These are phyloP conservation scores for Hestina assimilis DNA, from an alignment of 1,140 invertebrate genomes.

Conservation along the genomic window DNA sequence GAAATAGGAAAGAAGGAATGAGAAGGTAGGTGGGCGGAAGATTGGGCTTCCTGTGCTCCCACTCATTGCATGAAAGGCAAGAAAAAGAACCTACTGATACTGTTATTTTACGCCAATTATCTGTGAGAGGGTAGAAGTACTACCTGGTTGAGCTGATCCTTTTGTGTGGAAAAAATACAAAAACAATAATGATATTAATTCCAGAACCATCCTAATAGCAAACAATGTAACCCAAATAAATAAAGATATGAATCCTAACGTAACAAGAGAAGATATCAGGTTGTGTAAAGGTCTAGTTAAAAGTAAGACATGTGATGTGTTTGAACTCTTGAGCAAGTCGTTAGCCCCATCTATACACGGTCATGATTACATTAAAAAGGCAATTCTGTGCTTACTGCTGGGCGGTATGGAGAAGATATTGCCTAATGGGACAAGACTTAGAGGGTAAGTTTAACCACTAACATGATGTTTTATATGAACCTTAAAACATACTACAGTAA, in stretches of 20 bases:
- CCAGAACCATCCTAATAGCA: conserved; percentile 94
- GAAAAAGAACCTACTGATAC: too few species aligned
- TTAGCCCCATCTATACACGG: conserved; percentile 99
- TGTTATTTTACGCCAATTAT: too few species aligned
- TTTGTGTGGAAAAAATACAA: too few species aligned
- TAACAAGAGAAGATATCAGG: conserved; percentile 93
- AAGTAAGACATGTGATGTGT: conserved; percentile 88
- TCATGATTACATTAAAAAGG: conserved; percentile 97
- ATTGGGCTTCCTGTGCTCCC: too few species aligned
- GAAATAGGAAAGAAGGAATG: too few species aligned
- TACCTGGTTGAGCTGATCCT: too few species aligned
- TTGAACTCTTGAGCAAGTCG: conserved; percentile 94
- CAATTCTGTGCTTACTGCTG: conserved; percentile 95
- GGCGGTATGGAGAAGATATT: conserved; percentile 98
- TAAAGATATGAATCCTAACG: conserved; percentile 91
- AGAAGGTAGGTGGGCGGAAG: too few species aligned
- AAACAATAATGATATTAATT: conserved; percentile 35
- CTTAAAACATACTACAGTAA: too few species aligned
- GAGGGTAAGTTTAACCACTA: conserved; percentile 83
- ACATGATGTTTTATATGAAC: conserved; percentile 2
- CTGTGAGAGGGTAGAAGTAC: too few species aligned
- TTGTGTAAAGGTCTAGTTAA: conserved; percentile 93
- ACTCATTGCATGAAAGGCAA: too few species aligned
- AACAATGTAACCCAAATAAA: conserved; percentile 94
- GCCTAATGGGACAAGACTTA: conserved; percentile 95